A percentile compares a stretch with the other conserved stretches of the same genome.
phyloP scores from a whole-genome alignment of 2,888 invertebrate species.

The Salpingus planirostris region DNA sequence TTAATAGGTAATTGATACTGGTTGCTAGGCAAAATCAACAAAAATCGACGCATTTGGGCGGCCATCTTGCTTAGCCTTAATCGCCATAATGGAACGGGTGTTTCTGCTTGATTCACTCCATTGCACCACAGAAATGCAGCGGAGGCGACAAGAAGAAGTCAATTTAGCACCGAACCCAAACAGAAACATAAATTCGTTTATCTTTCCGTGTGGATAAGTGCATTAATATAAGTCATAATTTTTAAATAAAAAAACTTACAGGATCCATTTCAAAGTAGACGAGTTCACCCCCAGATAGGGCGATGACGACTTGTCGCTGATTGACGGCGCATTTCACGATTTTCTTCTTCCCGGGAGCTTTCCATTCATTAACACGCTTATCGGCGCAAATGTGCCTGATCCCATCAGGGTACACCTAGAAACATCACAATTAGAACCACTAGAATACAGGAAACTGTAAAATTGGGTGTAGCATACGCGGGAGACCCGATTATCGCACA shows the following conservation, averaged over 20 bases:
- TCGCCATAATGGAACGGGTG: constrained; percentile 11
- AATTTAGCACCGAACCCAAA: constrained; percentile 29
- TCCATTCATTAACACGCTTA: constrained; percentile 98
- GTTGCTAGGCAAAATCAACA: too few relatives aligned
- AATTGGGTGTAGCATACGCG: constrained; percentile 17
- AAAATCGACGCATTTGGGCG: too few relatives aligned
- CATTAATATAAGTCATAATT: constrained; percentile 6
- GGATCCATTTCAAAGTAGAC: constrained; percentile 99
- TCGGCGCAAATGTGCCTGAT: constrained; percentile 97
- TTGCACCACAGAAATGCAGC: constrained; percentile 27
- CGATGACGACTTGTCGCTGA: constrained; percentile 96
- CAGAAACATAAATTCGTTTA: too few relatives aligned
- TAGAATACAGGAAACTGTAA: too few relatives aligned
- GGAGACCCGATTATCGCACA: constrained; percentile 23
- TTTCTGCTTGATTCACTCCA: constrained; percentile 41
- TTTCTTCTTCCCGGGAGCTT: constrained; percentile 93
- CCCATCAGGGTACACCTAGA: constrained; percentile 90
- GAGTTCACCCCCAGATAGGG: constrained; percentile 92
- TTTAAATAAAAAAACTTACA: constrained; percentile 53
- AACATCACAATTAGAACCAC: too few relatives aligned
- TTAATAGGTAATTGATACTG: too few relatives aligned
- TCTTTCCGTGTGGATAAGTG: too few relatives aligned
- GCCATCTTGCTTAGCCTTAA: neutral
- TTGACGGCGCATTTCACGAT: constrained; percentile 98
- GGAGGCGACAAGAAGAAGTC: constrained; percentile 39